Conservation (phyloP, 2,113 vertebrate genomes). For the Coptodon bakossiorum region DNA sequence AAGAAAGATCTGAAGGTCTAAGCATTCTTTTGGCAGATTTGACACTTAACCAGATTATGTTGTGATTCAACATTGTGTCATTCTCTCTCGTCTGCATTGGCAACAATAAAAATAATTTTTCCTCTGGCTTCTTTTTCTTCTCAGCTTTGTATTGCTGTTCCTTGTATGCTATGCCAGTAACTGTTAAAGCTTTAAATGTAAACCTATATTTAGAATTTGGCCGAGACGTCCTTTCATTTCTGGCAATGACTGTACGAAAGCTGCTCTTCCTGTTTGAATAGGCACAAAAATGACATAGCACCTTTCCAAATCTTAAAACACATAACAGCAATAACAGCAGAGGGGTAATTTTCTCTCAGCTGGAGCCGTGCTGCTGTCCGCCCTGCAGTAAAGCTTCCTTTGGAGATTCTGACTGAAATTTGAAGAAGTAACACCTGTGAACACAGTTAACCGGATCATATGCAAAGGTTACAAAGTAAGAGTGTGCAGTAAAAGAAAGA, state of each 20-base stretch:
- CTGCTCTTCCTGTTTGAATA: background rate
- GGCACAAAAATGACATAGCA: background rate
- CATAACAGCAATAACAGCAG: constrained; percentile 2
- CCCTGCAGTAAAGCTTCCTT: background rate
- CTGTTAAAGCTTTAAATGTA: background rate
- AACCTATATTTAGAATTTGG: background rate
- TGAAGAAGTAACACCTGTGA: background rate
- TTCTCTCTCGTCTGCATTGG: constrained; percentile 1
- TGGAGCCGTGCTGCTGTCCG: background rate
- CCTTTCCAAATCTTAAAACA: constrained; percentile 1
- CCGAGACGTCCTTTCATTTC: background rate
- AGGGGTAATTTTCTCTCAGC: constrained; percentile 1
- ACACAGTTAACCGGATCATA: background rate
- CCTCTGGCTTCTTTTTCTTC: background rate
- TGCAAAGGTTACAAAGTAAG: accelerated
- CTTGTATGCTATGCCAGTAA: background rate
- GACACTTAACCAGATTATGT: constrained; percentile 21
- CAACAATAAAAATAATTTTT: background rate
- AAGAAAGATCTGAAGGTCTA: background rate
- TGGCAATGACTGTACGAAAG: background rate
- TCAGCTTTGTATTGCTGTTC: background rate
- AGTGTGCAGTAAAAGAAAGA: background rate
- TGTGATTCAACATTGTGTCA: background rate
- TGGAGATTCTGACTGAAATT: background rate
- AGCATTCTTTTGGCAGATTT: background rate